phyloP scores from a whole-genome alignment of 2,797 vertebrate genomes.

The Leontocebus nigricollis region DNA sequence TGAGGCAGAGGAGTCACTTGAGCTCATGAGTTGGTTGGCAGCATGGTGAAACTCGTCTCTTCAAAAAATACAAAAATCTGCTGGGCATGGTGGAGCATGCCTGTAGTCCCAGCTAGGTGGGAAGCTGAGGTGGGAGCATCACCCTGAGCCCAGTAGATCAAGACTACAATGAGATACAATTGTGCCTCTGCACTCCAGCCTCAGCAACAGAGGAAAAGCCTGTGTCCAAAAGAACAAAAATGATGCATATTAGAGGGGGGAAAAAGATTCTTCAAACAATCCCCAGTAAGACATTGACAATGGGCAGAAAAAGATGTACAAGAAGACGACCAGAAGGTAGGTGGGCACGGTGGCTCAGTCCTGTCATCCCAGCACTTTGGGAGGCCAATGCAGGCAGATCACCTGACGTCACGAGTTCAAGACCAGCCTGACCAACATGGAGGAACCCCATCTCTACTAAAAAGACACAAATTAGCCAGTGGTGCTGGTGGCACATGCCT shows the following conservation, averaged over 20 bases:
- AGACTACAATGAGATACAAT: background rate
- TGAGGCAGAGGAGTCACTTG: background rate
- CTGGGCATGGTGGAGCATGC: fast-evolving
- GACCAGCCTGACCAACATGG: no score
- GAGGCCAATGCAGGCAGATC: no score
- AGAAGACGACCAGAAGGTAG: no score
- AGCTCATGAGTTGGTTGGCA: background rate
- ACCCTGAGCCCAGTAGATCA: background rate
- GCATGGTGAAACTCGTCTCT: background rate
- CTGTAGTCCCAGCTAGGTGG: background rate
- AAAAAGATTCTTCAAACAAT: background rate
- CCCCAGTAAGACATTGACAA: background rate
- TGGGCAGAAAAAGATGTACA: background rate
- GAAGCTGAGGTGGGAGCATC: background rate
- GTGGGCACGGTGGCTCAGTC: background rate
- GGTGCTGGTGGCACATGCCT: no score
- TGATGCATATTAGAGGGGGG: fast-evolving
- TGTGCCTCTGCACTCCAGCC: background rate
- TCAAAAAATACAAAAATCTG: background rate
- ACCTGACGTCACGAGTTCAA: no score
- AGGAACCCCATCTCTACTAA: no score
- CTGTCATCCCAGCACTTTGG: no score
- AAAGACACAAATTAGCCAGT: no score
- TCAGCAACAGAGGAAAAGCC: background rate
- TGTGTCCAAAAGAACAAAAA: background rate